Evolutionary conservation across 2,797 vertebrate genomes (phyloP).

Genomic region (Ctenopoma kingsleyae): DNA sequence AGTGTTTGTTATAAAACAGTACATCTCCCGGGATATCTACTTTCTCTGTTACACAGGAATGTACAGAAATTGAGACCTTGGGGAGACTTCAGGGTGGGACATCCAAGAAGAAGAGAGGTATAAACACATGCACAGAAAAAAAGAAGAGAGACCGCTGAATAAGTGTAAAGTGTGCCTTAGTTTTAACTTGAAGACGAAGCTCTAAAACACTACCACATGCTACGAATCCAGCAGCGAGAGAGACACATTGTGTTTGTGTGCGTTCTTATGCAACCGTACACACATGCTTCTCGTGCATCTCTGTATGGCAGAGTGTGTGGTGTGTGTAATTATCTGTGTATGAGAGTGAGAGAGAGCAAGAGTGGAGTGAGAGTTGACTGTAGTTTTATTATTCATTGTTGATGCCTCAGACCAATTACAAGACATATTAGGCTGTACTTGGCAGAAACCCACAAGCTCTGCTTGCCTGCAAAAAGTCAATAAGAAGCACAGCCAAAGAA

Average conservation of each 20-base stretch:
- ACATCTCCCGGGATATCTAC: constrained; percentile 66
- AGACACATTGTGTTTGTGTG: constrained; percentile 30
- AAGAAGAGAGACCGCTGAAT: background rate
- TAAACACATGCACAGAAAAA: constrained; percentile 15
- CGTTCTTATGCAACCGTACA: constrained; percentile 56
- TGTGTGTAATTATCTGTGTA: constrained; percentile 38
- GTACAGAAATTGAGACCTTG: constrained; percentile 68
- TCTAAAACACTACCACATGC: constrained; percentile 82
- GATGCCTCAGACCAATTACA: constrained; percentile 67
- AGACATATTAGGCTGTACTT: constrained; percentile 65
- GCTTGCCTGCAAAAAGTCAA: constrained; percentile 60
- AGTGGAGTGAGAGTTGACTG: constrained; percentile 47
- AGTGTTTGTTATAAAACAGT: constrained; percentile 69
- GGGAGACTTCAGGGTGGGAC: constrained; percentile 50
- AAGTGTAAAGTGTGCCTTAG: constrained; percentile 41
- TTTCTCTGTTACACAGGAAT: constrained; percentile 70
- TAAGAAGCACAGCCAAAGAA: constrained; percentile 54
- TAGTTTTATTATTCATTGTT: constrained; percentile 70
- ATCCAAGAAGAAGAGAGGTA: constrained; percentile 50
- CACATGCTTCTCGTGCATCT: constrained; percentile 24
- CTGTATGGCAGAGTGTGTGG: constrained; percentile 39
- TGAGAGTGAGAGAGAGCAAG: constrained; percentile 30
- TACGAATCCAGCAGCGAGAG: constrained; percentile 37
- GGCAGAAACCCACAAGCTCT: constrained; percentile 49
- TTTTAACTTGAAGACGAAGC: constrained; percentile 55